Evolutionary conservation across 2,797 vertebrate species (phyloP).

Genomic region (Premnoplex brunnescens): DNA sequence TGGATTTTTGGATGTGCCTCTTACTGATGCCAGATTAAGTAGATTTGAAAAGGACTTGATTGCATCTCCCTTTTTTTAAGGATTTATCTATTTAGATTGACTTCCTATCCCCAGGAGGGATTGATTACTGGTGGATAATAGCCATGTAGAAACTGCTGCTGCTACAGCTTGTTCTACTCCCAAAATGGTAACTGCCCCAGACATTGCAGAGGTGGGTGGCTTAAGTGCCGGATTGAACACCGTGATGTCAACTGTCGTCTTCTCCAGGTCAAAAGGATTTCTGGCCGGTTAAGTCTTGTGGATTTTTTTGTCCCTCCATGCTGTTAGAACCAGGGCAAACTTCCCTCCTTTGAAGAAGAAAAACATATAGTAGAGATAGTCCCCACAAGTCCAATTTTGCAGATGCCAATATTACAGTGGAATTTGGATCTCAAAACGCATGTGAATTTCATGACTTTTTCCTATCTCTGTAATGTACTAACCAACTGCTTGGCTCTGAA

Average conservation of each 20-base stretch:
- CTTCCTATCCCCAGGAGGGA: not conserved
- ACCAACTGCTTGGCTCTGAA: not conserved
- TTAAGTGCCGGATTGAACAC: not conserved
- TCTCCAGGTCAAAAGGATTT: not conserved
- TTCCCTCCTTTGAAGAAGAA: not conserved
- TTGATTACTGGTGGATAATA: not conserved
- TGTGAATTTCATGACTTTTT: not conserved
- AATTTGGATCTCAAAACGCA: not conserved
- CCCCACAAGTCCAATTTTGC: not conserved
- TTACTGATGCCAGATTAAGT: not conserved
- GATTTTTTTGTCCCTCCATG: not conserved
- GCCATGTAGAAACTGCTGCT: not conserved
- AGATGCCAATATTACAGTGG: not conserved
- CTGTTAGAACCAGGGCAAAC: not conserved
- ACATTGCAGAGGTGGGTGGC: accelerated
- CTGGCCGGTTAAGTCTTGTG: not conserved
- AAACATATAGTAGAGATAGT: not conserved
- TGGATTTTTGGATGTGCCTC: not conserved
- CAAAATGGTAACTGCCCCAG: accelerated
- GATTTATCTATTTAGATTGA: not conserved
- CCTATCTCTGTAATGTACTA: not conserved
- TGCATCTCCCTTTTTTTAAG: not conserved
- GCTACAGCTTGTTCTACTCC: not conserved
- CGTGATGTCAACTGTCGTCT: not conserved
- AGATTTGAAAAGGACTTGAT: not conserved